Percentiles rank a stretch among this genome's conserved stretches.
Conservation (phyloP, 2,797 vertebrate genomes). For the Columba guinea region DNA sequence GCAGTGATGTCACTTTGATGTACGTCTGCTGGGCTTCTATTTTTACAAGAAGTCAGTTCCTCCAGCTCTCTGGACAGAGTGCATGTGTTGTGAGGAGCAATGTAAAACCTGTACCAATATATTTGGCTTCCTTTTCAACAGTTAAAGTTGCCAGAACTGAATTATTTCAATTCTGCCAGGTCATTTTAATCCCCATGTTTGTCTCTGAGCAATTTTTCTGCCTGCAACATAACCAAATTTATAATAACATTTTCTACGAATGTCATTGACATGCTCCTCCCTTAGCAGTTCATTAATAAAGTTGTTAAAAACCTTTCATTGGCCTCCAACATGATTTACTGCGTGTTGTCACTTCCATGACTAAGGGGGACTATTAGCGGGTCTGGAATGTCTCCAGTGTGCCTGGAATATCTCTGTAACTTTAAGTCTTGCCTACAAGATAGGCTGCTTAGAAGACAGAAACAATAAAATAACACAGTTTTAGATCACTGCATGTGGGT, state of each 20-base stretch:
- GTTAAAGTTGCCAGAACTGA: neutral
- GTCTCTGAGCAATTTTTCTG: neutral
- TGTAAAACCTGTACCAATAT: neutral
- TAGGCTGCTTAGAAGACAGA: neutral
- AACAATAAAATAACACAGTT: neutral
- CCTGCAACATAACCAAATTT: neutral
- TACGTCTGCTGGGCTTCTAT: neutral
- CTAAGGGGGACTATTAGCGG: neutral
- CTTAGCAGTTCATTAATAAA: constrained; percentile 29
- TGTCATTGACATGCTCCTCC: neutral
- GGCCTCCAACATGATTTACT: neutral
- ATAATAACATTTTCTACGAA: neutral
- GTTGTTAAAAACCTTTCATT: neutral
- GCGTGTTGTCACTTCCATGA: neutral
- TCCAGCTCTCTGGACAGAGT: neutral
- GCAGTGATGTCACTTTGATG: neutral
- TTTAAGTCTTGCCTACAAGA: neutral
- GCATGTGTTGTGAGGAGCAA: neutral
- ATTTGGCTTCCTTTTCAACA: neutral
- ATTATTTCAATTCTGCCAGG: neutral
- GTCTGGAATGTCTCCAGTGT: neutral
- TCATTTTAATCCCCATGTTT: neutral
- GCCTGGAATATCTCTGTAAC: neutral
- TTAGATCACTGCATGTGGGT: neutral
- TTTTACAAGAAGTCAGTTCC: neutral